Base-by-base conservation (phyloP, 2,113 vertebrate genomes). In the Cololabis saira region DNA sequence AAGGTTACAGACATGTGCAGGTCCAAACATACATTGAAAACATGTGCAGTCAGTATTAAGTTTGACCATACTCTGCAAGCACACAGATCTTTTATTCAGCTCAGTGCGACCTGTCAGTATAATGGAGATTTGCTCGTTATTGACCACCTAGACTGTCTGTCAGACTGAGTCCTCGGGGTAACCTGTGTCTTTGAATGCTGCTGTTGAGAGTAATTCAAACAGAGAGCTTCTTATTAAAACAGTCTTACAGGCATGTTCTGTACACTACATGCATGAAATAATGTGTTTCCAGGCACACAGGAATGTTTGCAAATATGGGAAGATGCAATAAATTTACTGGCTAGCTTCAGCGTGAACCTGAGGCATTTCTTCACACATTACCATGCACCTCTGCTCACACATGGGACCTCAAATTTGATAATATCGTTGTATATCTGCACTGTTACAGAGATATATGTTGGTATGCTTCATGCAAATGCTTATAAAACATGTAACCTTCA, bases 121-220 rank as follows among this genome's bases (percentile, higher is more conserved):
- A 90, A 92, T 89, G 83, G 84, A 91, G 88, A 90, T 89, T 82
- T 89, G 83, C 79, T 82, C 82, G 68, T 71, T 12, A 71, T 78
- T 88, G 71, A 81, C 81, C 86, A 88, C 74, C 87, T 72, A 58
- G 51, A 71, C 47, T 56, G 64, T 62, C 44, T 56, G 41, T 57
- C 67, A 69, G 61, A 63, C 52, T 27, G 48, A 56, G 56, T 81
- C 76, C 85, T 70, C 0, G 12, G 81, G 85, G 83, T 64, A 67
- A 60, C 42, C 56, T 51, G 55, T 53, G 64, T 65, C 76, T 56
- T 71, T 58, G 59, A 41, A 76, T 56, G 33, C 76, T 54, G 63
- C 69, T 49, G 66, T 61, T 76, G 48, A 62, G 64, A 81, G 65
- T 84, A 68, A 89, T 85, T 83, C 61, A 85, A 84, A 86, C 10